Conservation (phyloP, 2,113 vertebrate species). For the Aleadryas rufinucha region DNA sequence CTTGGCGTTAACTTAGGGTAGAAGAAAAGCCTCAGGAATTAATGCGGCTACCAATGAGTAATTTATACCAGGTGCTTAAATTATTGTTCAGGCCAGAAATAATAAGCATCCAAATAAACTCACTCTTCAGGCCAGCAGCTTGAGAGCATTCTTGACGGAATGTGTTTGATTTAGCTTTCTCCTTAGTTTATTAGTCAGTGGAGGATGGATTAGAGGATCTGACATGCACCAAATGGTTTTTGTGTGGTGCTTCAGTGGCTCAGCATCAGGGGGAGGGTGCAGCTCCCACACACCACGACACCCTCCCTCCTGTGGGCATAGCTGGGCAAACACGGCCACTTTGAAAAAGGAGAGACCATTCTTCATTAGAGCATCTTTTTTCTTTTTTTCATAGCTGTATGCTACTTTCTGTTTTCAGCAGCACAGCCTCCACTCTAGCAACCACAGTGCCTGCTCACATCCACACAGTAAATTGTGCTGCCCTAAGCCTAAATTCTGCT, state of each 20-base stretch:
- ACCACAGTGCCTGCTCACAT: neutral
- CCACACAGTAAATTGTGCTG: neutral
- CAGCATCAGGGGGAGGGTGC: neutral
- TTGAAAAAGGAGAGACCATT: neutral
- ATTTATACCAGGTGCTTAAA: neutral
- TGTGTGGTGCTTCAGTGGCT: neutral
- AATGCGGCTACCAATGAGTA: neutral
- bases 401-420: neutral
- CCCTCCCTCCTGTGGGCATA: neutral
- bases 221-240: neutral
- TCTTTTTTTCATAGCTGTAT: neutral
- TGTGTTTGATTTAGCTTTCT: constrained; percentile 25
- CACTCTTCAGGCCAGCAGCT: neutral
- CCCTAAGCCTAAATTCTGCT: neutral
- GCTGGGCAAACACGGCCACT: neutral
- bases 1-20: neutral
- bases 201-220: neutral
- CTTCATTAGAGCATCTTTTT: neutral
- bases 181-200: neutral
- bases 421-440: neutral
- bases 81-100: constrained; percentile 40
- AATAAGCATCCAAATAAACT: constrained; percentile 38
- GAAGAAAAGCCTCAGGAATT: constrained; percentile 14
- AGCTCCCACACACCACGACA: neutral
- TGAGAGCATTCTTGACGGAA: neutral